Evolutionary conservation across 37 sponge, comb jelly and placozoan species (phyloP).

Genomic region (Chondrilla cf. caribensis): DNA sequence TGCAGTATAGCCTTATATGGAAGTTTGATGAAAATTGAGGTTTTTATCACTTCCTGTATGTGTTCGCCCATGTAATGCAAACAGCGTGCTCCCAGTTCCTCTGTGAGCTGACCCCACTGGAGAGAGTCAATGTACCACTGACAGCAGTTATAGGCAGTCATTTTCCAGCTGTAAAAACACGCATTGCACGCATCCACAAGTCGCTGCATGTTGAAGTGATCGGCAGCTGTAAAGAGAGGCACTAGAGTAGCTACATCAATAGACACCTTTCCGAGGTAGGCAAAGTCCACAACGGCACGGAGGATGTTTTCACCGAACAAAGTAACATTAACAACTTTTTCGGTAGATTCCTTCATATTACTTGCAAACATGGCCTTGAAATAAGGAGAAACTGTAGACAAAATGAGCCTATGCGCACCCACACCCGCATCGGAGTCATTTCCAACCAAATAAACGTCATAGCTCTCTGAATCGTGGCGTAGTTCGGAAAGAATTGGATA

Average conservation of each 20-base stretch:
- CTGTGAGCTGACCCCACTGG: slow-evolving; percentile 12
- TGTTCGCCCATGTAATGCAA: background rate
- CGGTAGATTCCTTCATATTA: background rate
- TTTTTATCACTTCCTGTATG: background rate
- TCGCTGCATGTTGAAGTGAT: background rate
- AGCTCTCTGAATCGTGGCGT: background rate
- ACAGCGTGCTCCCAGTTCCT: background rate
- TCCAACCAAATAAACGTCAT: background rate
- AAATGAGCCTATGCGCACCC: background rate
- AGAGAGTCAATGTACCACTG: slow-evolving; percentile 16
- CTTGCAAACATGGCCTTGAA: slow-evolving; percentile 12
- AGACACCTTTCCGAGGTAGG: background rate
- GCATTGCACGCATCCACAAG: background rate
- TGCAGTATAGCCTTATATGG: background rate
- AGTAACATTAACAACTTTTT: background rate
- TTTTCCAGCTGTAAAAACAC: background rate
- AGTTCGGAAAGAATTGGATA: background rate
- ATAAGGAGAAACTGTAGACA: background rate
- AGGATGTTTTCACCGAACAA: background rate
- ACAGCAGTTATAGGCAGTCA: background rate
- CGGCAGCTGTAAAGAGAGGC: slow-evolving; percentile 3
- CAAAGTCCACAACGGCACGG: background rate
- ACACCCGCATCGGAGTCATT: background rate
- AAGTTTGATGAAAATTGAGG: background rate
- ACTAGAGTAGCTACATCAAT: background rate